phyloP scores from a whole-genome alignment of 2,113 vertebrate species.

The Chitala chitala region DNA sequence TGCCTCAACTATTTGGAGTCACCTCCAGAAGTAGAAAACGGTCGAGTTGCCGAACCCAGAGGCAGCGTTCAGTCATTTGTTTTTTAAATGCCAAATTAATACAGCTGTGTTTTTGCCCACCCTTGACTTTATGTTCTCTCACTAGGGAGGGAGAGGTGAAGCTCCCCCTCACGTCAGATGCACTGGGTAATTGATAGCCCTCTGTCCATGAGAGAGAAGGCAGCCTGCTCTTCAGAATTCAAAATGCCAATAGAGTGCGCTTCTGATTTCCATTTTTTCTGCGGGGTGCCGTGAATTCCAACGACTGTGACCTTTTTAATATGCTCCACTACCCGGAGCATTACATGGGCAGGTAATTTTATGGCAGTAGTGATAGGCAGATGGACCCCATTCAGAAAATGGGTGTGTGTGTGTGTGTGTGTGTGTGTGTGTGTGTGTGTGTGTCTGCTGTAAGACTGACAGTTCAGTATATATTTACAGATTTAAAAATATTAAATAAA shows the following conservation, averaged over 20 bases:
- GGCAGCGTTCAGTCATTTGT: neutral
- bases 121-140: neutral
- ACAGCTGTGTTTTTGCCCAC: neutral
- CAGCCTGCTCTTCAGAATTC: conserved; percentile 1
- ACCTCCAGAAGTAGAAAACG: neutral
- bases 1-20: neutral
- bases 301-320: conserved; percentile 14
- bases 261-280: neutral
- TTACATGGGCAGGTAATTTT: neutral
- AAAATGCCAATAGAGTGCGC: neutral
- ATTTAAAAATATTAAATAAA: no score
- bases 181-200: neutral
- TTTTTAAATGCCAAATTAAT: conserved; percentile 2
- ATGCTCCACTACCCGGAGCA: neutral
- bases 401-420: conserved; percentile 18
- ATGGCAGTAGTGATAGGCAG: conserved; percentile 3
- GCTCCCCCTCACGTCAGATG: neutral
- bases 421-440: conserved; percentile 21
- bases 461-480: neutral
- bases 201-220: neutral
- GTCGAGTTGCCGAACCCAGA: neutral
- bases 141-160: neutral
- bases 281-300: neutral
- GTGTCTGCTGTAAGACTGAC: no score
- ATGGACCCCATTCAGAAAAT: neutral